phyloP scores from a whole-genome alignment of 2,113 vertebrate species.

The Peromyscus leucopus region DNA sequence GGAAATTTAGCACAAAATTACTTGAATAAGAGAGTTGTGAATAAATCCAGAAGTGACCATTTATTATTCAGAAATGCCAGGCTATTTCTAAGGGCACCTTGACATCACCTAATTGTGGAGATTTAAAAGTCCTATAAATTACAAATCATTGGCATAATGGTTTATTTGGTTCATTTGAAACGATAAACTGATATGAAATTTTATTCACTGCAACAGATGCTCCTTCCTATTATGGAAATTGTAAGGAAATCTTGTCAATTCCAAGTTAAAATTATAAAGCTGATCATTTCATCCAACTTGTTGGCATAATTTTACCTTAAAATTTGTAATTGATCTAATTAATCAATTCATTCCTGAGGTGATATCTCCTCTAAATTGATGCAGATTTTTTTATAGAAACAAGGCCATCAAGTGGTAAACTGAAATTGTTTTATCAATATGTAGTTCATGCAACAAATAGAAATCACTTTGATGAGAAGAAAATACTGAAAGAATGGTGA shows the following conservation, averaged over 20 bases:
- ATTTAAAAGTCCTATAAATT: conserved; percentile 75
- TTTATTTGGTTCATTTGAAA: conserved; percentile 77
- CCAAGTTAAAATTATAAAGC: conserved; percentile 45
- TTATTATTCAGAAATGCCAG: conserved; percentile 69
- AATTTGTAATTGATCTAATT: conserved; percentile 63
- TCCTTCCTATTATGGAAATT: conserved; percentile 16
- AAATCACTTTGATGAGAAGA: conserved; percentile 52
- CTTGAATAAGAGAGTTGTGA: conserved; percentile 59
- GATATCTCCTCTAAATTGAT: conserved; percentile 60
- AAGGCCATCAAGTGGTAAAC: conserved; percentile 41
- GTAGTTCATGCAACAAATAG: conserved; percentile 27
- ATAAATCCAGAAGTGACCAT: conserved; percentile 55
- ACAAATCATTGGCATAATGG: conserved; percentile 64
- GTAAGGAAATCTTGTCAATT: conserved; percentile 33
- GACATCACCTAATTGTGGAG: conserved; percentile 73
- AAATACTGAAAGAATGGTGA: conserved; percentile 26
- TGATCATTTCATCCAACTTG: conserved; percentile 6
- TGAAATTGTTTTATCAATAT: conserved; percentile 53
- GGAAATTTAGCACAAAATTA: conserved; percentile 64
- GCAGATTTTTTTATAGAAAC: conserved; percentile 57
- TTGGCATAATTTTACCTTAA: conserved; percentile 59
- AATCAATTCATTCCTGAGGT: conserved; percentile 19
- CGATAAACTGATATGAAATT: conserved; percentile 60
- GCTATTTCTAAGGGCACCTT: conserved; percentile 76
- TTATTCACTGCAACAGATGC: conserved; percentile 64